A percentile compares a stretch with the other conserved stretches of the same genome.
Evolutionary conservation across 2,797 vertebrate genomes (phyloP).

Genomic region (Myoxocephalus aenaeus): DNA sequence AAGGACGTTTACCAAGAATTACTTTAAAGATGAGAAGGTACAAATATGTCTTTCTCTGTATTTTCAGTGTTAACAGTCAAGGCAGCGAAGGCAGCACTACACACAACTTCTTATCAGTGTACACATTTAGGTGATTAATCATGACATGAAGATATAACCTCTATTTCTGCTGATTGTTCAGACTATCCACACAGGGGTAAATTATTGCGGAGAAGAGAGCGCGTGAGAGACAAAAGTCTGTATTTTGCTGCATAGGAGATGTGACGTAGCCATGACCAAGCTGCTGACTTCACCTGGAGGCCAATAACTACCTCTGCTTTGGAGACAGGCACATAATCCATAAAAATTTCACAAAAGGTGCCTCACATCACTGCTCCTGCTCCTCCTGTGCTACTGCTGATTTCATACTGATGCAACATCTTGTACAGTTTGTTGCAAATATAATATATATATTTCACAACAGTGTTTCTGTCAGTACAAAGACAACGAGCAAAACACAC

Average conservation of each 20-base stretch:
- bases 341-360: slow-evolving; percentile 1
- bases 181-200: background rate
- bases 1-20: background rate
- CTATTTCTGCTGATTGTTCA: background rate
- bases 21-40: background rate
- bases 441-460: slow-evolving; percentile 1
- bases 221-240: background rate
- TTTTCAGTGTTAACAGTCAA: background rate
- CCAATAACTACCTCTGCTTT: background rate
- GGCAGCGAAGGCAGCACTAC: background rate
- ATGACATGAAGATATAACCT: background rate
- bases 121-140: background rate
- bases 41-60: background rate
- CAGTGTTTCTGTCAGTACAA: slow-evolving; percentile 36
- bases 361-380: background rate
- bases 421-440: slow-evolving; percentile 32
- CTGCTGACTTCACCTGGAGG: background rate
- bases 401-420: slow-evolving; percentile 21
- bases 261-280: background rate
- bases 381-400: background rate
- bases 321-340: background rate
- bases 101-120: background rate
- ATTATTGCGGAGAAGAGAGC: background rate
- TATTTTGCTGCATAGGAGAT: slow-evolving; percentile 1
- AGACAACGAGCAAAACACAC: slow-evolving; percentile 27